phyloP scores from a whole-genome alignment of 1,140 invertebrate genomes.

The Drosophila nigromelanica region DNA sequence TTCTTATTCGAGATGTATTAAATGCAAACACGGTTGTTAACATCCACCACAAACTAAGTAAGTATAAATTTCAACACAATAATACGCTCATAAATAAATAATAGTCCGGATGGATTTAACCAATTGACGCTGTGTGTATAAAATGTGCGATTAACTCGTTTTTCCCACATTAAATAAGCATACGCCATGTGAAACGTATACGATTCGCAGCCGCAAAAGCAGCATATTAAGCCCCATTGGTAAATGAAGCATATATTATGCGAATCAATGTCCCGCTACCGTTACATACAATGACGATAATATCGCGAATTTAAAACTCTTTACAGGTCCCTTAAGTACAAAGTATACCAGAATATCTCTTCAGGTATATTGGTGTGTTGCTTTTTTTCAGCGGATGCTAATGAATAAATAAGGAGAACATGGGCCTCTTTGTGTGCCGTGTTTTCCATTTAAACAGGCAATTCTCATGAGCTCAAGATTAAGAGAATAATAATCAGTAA shows the following conservation, averaged over 20 bases:
- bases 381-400: not conserved
- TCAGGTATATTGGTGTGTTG: not conserved
- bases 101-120: not conserved
- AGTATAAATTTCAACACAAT: not conserved
- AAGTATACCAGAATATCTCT: not conserved
- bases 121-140: not conserved
- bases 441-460: too few species aligned
- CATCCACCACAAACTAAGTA: not conserved
- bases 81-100: constrained; percentile 8
- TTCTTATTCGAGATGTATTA: not conserved
- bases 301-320: constrained; percentile 3
- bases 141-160: constrained; percentile 7
- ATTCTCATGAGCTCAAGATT: too few species aligned
- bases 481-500: too few species aligned
- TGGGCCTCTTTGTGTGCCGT: not conserved
- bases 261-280: constrained; percentile 14
- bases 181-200: not conserved
- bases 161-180: constrained; percentile 1
- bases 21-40: not conserved
- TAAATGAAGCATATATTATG: constrained; percentile 17
- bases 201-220: not conserved
- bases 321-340: not conserved
- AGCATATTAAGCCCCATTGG: constrained; percentile 9
- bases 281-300: constrained; percentile 7
- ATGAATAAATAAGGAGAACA: not conserved